Evolutionary conservation across 2,113 vertebrate genomes (phyloP).

Genomic region (Amphilophus citrinellus): DNA sequence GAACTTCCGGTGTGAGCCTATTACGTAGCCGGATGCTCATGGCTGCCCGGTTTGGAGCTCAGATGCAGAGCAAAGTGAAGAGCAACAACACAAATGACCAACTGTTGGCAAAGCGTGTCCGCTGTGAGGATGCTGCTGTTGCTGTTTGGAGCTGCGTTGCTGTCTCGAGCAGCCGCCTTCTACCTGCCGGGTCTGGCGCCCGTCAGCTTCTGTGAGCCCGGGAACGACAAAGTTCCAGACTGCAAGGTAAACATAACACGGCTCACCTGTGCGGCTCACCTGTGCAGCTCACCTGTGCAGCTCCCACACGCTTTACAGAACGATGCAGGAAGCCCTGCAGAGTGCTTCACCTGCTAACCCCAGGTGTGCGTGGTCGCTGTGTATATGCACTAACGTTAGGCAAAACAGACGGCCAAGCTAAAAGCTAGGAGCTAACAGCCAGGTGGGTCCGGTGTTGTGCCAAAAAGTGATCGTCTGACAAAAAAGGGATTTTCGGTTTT

Average conservation of each 20-base stretch:
- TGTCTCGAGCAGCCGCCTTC: conserved; percentile 74
- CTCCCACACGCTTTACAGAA: too few species aligned
- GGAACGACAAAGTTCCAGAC: conserved; percentile 68
- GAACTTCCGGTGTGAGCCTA: conserved; percentile 34
- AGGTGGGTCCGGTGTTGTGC: too few species aligned
- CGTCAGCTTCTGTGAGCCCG: conserved; percentile 89
- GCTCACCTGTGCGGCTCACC: neutral
- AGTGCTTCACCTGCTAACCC: too few species aligned
- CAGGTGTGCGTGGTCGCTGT: too few species aligned
- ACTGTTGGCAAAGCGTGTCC: too few species aligned
- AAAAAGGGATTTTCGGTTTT: too few species aligned
- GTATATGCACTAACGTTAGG: too few species aligned
- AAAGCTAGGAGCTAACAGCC: too few species aligned
- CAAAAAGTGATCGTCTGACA: too few species aligned
- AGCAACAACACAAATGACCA: accelerated
- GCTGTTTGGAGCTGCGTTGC: conserved; percentile 46
- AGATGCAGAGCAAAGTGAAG: neutral
- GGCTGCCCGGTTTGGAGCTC: neutral
- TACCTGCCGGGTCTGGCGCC: conserved; percentile 93
- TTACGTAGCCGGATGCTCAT: conserved; percentile 10
- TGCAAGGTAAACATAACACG: conserved; percentile 85
- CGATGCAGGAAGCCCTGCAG: too few species aligned
- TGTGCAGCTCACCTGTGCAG: too few species aligned
- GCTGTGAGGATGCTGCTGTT: conserved; percentile 24
- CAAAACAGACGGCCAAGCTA: too few species aligned